Base-by-base conservation (phyloP, 2,888 invertebrate genomes). In the Lordiphosa andalusiaca region DNA sequence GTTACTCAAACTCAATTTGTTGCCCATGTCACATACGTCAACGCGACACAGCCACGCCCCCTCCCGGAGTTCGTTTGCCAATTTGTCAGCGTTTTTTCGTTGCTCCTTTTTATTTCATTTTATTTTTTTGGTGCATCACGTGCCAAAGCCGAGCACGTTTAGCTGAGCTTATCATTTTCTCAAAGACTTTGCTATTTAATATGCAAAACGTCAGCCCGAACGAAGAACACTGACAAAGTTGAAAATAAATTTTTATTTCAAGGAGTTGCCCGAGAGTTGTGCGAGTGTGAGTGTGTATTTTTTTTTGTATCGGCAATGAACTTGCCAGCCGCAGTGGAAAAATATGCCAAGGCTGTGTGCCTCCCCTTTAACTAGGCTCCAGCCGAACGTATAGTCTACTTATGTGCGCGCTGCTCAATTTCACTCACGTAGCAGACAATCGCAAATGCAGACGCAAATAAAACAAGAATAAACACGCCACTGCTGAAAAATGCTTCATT, bases 81-180 rank as follows among this genome's bases (percentile, higher is more conserved):
- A 80, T 84, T 80, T 84, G 84, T 81, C 74, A 70, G 81, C 65
- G 50, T 48, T 61, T 74, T 65, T 62, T 66, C 71, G 33, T 52
- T 25, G 23, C 37, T 49, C n/a, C 21, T 39, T 50, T 37, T 10
- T 12, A 6, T 25, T 40, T 64, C 47, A 55, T 49, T 33, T 49
- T 50, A 44, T 51, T 49, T 33, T 49, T 50, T 49, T 51, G 63
- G 50, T 61, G 80, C 74, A 81, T 84, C 80, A 80, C 80, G 80
- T 80, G 82, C 84, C 66, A 72, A 69, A 65, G 56, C 49, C 57
- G 62, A 10, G 80, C 80, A 80, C 80, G 80, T 80, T 80, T 84
- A 84, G 84, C 80, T 80, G 77, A 80, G 80, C 80, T 80, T 80
- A 80, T 81, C 84, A 80, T 80, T 80, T 80, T 80, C 78, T 70